These are phyloP conservation scores for Bombus waltoni DNA, from an alignment of 1,140 invertebrate species.

Conservation along the genomic window DNA sequence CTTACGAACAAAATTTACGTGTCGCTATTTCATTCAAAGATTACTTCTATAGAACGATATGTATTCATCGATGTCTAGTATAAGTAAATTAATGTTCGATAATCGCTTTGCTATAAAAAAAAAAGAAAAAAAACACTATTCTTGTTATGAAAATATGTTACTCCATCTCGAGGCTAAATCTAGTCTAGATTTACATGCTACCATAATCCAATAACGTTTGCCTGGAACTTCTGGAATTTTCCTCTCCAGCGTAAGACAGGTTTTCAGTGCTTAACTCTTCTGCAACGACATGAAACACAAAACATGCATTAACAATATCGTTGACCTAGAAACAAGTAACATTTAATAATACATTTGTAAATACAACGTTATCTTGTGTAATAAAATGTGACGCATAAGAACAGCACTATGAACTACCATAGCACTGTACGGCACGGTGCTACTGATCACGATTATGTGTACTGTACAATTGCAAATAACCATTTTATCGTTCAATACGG, in stretches of 20 bases:
- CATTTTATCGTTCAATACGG: not conserved
- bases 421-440: constrained; percentile 4
- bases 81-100: not conserved
- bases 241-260: not conserved
- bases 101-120: not conserved
- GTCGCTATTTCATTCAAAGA: not conserved
- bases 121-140: too few relatives aligned
- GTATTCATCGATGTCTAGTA: not conserved
- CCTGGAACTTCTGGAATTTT: constrained; percentile 26
- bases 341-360: constrained; percentile 12
- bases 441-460: not conserved
- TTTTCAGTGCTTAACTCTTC: not conserved
- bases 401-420: not conserved
- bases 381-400: not conserved
- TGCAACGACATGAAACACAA: not conserved
- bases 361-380: constrained; percentile 19
- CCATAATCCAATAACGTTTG: constrained; percentile 7
- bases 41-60: not conserved
- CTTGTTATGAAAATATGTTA: not conserved
- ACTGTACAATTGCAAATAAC: not conserved
- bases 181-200: constrained; percentile 40
- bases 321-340: constrained; percentile 6
- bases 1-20: not conserved
- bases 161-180: constrained; percentile 35
- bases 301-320: not conserved